Evolutionary conservation across 2,888 invertebrate genomes (phyloP).

Genomic region (Drosophila paranaensis): DNA sequence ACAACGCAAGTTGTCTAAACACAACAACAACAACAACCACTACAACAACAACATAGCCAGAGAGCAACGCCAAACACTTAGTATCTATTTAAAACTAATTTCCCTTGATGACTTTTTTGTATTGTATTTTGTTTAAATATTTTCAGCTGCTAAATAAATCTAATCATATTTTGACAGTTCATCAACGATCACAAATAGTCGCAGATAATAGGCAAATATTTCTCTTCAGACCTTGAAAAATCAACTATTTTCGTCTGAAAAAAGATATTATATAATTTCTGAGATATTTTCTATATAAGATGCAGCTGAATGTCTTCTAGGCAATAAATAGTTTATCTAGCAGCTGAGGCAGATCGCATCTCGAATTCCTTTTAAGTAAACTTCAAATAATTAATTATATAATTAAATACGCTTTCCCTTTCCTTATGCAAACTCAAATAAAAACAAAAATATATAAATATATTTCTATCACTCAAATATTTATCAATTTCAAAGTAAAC

Average conservation of each 20-base stretch:
- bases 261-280: not conserved
- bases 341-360: not conserved
- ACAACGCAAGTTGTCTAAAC: constrained; percentile 17
- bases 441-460: not conserved
- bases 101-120: not conserved
- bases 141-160: not conserved
- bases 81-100: constrained; percentile 9
- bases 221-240: not conserved
- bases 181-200: not conserved
- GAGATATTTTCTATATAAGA: not conserved
- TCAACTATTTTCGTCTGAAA: not conserved
- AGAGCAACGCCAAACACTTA: constrained; percentile 22
- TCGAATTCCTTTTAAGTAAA: not conserved
- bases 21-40: constrained; percentile 1
- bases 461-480: not conserved
- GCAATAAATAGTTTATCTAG: not conserved
- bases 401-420: not conserved
- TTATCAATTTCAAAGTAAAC: not conserved
- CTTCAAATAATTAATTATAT: not conserved
- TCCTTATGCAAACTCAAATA: not conserved
- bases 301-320: not conserved
- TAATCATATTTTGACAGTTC: constrained; percentile 5
- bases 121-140: not conserved
- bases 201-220: not conserved
- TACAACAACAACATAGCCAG: constrained; percentile 3